These are phyloP conservation scores for Monochamus alternatus DNA, from an alignment of 2,888 invertebrate species.

Conservation along the genomic window DNA sequence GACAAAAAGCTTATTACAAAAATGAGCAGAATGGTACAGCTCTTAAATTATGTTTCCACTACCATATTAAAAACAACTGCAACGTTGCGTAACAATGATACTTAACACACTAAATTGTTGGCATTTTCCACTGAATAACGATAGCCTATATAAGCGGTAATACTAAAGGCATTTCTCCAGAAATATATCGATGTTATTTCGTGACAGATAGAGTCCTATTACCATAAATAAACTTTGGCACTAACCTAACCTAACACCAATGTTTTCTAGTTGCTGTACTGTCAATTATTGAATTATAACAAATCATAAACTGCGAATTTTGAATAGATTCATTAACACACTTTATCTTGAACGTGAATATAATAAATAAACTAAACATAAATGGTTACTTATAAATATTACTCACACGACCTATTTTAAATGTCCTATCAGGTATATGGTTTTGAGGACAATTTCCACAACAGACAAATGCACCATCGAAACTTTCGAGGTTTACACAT, in stretches of 20 bases:
- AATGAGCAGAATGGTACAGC: background rate
- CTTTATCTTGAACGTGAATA: background rate
- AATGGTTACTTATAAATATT: constrained; percentile 17
- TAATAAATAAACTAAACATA: background rate
- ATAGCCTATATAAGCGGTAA: constrained; percentile 43
- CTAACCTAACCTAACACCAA: constrained; percentile 52
- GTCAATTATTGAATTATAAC: constrained; percentile 1
- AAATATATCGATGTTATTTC: constrained; percentile 6
- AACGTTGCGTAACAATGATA: constrained; percentile 33
- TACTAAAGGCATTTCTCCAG: constrained; percentile 21
- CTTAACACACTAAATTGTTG: constrained; percentile 28
- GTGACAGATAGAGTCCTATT: constrained; percentile 9
- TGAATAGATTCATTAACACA: background rate
- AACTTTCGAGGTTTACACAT: constrained; percentile 21
- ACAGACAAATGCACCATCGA: constrained; percentile 6
- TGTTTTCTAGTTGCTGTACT: constrained; percentile 24
- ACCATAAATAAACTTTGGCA: constrained; percentile 36
- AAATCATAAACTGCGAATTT: background rate
- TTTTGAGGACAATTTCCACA: constrained; percentile 11
- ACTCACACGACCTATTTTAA: constrained; percentile 29
- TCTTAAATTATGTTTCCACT: constrained; percentile 1
- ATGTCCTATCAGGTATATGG: constrained; percentile 2
- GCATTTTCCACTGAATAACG: constrained; percentile 37
- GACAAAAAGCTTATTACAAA: constrained; percentile 15
- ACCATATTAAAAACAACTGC: constrained; percentile 1